These are phyloP conservation scores for Atethmia centrago DNA, from an alignment of 2,888 invertebrate species.

Conservation along the genomic window DNA sequence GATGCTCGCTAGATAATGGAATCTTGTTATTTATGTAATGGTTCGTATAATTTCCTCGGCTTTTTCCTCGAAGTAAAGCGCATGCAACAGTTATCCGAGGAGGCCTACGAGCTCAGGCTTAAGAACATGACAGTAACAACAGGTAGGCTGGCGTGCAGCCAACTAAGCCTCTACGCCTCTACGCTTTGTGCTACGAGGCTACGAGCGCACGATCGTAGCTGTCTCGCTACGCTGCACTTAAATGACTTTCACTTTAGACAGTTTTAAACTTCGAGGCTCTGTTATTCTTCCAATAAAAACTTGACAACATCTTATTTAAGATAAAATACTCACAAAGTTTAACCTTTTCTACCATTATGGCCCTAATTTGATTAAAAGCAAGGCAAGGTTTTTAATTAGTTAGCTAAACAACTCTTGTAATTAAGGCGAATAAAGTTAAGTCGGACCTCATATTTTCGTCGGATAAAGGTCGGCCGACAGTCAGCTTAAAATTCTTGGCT, in stretches of 20 bases:
- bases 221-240: constrained; percentile 70
- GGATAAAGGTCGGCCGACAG: constrained; percentile 52
- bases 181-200: constrained; percentile 78
- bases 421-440: constrained; percentile 63
- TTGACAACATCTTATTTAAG: constrained; percentile 33
- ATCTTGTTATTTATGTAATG: constrained; percentile 47
- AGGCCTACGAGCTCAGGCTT: constrained; percentile 69
- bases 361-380: constrained; percentile 61
- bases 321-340: constrained; percentile 52
- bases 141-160: constrained; percentile 87
- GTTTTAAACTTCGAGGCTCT: constrained; percentile 62
- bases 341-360: constrained; percentile 56
- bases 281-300: constrained; percentile 50
- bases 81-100: constrained; percentile 73
- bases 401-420: constrained; percentile 61
- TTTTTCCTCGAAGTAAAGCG: constrained; percentile 64
- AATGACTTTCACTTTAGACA: constrained; percentile 72
- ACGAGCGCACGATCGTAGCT: constrained; percentile 77
- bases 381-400: constrained; percentile 60
- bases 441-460: constrained; percentile 58
- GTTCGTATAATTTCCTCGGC: constrained; percentile 57
- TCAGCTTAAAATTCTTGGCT: constrained; percentile 53
- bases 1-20: constrained; percentile 38
- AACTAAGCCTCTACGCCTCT: constrained; percentile 78
- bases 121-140: constrained; percentile 84